Evolutionary conservation across 1,140 invertebrate species (phyloP).

Genomic region (Lethrus apterus): DNA sequence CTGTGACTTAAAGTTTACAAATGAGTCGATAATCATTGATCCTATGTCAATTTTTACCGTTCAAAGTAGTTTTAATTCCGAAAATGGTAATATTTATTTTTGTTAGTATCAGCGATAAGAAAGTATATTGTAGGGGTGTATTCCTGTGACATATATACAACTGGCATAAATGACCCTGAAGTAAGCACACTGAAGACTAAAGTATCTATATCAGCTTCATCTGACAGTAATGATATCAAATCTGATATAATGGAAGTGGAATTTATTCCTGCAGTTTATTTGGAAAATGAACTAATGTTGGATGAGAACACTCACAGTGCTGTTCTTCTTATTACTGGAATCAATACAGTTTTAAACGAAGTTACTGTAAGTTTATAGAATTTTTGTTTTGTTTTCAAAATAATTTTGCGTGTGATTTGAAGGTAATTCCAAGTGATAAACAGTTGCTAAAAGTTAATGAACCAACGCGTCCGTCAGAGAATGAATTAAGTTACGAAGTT

Average conservation of each 20-base stretch:
- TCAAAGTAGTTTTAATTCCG: slow-evolving; percentile 28
- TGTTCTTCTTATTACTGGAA: slow-evolving; percentile 25
- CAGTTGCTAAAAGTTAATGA: slow-evolving; percentile 28
- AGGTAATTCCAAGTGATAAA: slow-evolving; percentile 31
- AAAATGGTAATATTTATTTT: slow-evolving; percentile 25
- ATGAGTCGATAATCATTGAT: slow-evolving; percentile 20
- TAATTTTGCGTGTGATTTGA: slow-evolving; percentile 8
- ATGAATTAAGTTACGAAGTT: slow-evolving; percentile 24
- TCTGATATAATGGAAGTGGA: slow-evolving; percentile 26
- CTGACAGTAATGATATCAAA: slow-evolving; percentile 25
- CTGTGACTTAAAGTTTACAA: slow-evolving; percentile 32
- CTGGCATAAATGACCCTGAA: slow-evolving; percentile 18
- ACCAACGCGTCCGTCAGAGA: slow-evolving; percentile 15
- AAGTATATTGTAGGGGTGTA: slow-evolving; percentile 31
- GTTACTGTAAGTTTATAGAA: slow-evolving; percentile 22
- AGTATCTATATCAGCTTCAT: slow-evolving; percentile 25
- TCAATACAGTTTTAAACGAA: slow-evolving; percentile 28
- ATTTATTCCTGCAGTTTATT: slow-evolving; percentile 30
- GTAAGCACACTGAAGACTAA: slow-evolving; percentile 25
- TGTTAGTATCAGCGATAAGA: background rate
- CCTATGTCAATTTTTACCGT: slow-evolving; percentile 28
- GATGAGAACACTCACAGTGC: slow-evolving; percentile 22
- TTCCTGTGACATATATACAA: slow-evolving; percentile 30
- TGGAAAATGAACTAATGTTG: slow-evolving; percentile 20
- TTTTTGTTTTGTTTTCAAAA: background rate